Conservation (phyloP, 1,140 invertebrate species). For the Euura lappo region DNA sequence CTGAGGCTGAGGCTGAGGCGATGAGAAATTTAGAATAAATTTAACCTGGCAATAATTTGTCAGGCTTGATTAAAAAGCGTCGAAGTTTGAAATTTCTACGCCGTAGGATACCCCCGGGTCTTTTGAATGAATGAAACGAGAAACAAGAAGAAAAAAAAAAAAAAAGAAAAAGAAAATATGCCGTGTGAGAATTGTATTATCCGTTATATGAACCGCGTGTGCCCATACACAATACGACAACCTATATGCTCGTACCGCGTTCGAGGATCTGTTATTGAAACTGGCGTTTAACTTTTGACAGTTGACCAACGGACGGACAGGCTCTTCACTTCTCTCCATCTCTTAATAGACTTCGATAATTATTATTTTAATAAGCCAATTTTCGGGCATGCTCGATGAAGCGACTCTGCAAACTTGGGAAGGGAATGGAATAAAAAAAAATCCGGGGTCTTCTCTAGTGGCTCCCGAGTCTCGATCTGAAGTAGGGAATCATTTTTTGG, state of each 20-base stretch:
- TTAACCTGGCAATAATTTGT: background rate
- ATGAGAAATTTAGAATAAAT: background rate
- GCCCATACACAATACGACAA: too few relatives aligned
- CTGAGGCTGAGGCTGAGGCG: too few relatives aligned
- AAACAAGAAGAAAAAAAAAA: too few relatives aligned
- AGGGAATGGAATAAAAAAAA: too few relatives aligned
- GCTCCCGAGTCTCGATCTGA: too few relatives aligned
- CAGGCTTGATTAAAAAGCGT: background rate
- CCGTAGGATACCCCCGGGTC: background rate
- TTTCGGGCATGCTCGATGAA: background rate
- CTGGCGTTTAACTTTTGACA: conserved; percentile 1
- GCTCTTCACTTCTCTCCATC: background rate
- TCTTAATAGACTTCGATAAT: background rate
- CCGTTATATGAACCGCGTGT: too few relatives aligned
- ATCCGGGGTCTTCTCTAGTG: too few relatives aligned
- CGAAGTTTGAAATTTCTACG: background rate
- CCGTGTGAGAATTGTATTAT: too few relatives aligned
- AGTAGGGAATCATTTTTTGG: too few relatives aligned
- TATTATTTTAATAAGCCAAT: conserved; percentile 4
- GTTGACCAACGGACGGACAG: background rate
- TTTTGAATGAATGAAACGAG: background rate
- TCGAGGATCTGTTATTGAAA: background rate
- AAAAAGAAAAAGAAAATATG: too few relatives aligned
- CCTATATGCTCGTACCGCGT: too few relatives aligned
- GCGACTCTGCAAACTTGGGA: too few relatives aligned